Evolutionary conservation across 2,888 invertebrate genomes (phyloP).

Genomic region (Bombyx huttoni): DNA sequence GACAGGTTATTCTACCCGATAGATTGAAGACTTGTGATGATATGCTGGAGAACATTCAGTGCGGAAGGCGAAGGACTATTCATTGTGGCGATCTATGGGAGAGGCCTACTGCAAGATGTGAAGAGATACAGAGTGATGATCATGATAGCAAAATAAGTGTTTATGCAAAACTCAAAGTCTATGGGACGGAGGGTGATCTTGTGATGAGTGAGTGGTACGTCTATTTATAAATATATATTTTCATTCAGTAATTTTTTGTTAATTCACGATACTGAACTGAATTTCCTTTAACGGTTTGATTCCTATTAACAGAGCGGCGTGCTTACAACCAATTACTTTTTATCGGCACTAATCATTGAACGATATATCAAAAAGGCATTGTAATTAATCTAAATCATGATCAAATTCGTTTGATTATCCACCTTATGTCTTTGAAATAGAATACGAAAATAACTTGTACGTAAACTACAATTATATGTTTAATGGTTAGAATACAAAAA

Average conservation of each 20-base stretch:
- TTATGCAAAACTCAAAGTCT: no score
- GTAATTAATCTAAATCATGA: slow-evolving; percentile 22
- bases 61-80: no score
- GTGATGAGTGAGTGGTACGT: no score
- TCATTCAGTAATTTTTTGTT: background rate
- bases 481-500: background rate
- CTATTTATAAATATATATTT: no score
- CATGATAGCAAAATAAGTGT: no score
- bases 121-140: no score
- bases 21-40: no score
- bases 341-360: slow-evolving; percentile 16
- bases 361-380: slow-evolving; percentile 19
- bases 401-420: slow-evolving; percentile 9
- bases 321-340: slow-evolving; percentile 8
- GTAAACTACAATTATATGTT: background rate
- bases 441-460: background rate
- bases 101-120: no score
- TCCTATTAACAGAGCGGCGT: background rate
- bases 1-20: no score
- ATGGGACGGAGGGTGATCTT: no score
- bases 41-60: no score
- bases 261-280: background rate
- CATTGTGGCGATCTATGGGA: no score
- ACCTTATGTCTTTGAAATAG: background rate
- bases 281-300: background rate